These are phyloP conservation scores for Lathronympha strigana DNA, from an alignment of 2,888 invertebrate genomes.

Conservation along the genomic window DNA sequence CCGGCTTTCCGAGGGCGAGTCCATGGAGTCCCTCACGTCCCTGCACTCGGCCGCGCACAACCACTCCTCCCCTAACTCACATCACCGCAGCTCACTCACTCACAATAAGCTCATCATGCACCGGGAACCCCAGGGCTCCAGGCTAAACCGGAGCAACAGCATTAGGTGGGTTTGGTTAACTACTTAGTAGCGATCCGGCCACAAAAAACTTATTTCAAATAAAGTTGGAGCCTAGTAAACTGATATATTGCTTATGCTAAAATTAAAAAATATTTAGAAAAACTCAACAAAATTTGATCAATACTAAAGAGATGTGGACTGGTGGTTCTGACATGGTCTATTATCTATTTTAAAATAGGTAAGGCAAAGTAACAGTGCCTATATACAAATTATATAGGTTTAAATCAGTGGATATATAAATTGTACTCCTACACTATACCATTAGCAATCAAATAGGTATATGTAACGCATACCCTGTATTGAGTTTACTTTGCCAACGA, in stretches of 20 bases:
- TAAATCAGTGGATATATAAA: too few species aligned
- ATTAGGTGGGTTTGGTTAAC: slow-evolving; percentile 88
- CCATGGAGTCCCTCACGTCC: slow-evolving; percentile 92
- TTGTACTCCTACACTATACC: too few species aligned
- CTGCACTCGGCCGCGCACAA: slow-evolving; percentile 90
- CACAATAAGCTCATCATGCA: slow-evolving; percentile 85
- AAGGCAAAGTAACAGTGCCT: too few species aligned
- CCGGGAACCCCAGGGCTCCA: slow-evolving; percentile 84
- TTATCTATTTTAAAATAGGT: too few species aligned
- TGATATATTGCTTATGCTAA: background rate
- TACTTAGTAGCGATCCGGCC: background rate
- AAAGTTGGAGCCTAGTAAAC: background rate
- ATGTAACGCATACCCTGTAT: too few species aligned
- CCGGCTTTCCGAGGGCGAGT: slow-evolving; percentile 94
- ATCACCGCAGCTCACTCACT: slow-evolving; percentile 87
- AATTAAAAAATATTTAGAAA: background rate
- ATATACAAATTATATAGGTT: too few species aligned
- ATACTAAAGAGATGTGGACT: too few species aligned
- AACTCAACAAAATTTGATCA: too few species aligned
- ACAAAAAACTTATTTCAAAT: background rate
- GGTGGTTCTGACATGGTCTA: too few species aligned
- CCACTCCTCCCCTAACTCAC: slow-evolving; percentile 87
- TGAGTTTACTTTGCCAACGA: too few species aligned
- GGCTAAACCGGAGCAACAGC: slow-evolving; percentile 95
- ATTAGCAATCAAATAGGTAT: too few species aligned